phyloP scores from a whole-genome alignment of 2,113 vertebrate species.

The Grus americana region DNA sequence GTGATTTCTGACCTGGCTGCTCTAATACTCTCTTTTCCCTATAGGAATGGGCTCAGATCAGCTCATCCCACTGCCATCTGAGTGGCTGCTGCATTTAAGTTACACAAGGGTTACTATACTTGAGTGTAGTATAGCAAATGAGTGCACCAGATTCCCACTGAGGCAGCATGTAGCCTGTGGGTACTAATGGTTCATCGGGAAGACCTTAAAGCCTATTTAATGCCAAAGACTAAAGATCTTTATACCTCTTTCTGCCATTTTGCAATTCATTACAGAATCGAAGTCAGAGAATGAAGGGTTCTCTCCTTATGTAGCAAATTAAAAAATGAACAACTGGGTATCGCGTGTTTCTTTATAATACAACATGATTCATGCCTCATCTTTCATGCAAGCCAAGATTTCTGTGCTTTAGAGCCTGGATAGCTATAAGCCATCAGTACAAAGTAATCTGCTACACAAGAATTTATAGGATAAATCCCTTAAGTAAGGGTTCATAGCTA shows the following conservation, averaged over 20 bases:
- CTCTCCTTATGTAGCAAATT: neutral
- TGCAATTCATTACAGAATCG: neutral
- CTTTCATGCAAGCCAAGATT: neutral
- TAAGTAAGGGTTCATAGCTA: constrained; percentile 43
- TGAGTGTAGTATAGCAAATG: neutral
- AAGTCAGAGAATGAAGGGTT: neutral
- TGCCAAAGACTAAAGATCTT: constrained; percentile 4
- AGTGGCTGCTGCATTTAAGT: neutral
- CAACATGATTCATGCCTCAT: neutral
- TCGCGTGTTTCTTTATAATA: neutral
- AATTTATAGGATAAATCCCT: constrained; percentile 55
- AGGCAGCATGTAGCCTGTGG: neutral
- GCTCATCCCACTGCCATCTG: neutral
- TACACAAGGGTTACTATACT: neutral
- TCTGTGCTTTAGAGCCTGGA: constrained; percentile 24
- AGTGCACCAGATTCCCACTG: constrained; percentile 1
- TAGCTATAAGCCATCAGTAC: constrained; percentile 33
- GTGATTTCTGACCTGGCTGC: neutral
- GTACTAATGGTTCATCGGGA: neutral
- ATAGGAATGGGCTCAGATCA: neutral
- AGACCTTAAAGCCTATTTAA: constrained; percentile 21
- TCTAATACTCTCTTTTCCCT: neutral
- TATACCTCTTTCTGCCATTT: neutral
- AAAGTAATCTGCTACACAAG: constrained; percentile 22
- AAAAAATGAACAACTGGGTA: neutral